phyloP scores from a whole-genome alignment of 2,797 vertebrate species.

The Dendrocincla tyrannina region DNA sequence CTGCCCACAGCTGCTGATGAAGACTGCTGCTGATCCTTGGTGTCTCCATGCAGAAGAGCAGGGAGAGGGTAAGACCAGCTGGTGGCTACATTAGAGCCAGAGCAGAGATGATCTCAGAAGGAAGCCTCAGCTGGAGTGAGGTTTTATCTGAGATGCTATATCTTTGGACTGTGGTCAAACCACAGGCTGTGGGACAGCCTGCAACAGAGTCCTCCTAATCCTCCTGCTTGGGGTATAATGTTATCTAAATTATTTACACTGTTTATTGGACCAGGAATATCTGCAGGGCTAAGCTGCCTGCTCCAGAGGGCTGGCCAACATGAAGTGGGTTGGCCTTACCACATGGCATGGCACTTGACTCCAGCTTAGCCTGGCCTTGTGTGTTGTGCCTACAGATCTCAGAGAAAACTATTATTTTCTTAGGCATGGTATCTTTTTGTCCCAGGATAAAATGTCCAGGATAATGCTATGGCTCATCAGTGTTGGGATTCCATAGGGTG shows the following conservation, averaged over 20 bases:
- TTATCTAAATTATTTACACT: neutral
- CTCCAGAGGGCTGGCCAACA: neutral
- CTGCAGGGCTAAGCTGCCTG: neutral
- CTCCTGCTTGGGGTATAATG: neutral
- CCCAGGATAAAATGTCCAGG: neutral
- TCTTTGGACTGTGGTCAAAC: neutral
- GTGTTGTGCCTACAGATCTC: neutral
- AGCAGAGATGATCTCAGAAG: neutral
- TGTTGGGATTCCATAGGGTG: neutral
- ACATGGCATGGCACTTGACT: neutral
- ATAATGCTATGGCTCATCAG: neutral
- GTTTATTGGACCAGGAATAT: neutral
- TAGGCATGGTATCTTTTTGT: neutral
- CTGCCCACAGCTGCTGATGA: neutral
- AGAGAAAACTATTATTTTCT: neutral
- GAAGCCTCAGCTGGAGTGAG: neutral
- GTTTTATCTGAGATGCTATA: neutral
- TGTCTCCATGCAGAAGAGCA: neutral
- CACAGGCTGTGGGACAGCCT: neutral
- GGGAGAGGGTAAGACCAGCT: neutral
- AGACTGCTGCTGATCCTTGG: neutral
- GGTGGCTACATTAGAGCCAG: neutral
- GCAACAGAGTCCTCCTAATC: neutral
- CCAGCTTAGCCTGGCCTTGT: neutral
- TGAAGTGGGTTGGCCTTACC: neutral